Evolutionary conservation across 2,888 invertebrate species (phyloP).

Genomic region (Drosophila picticornis): DNA sequence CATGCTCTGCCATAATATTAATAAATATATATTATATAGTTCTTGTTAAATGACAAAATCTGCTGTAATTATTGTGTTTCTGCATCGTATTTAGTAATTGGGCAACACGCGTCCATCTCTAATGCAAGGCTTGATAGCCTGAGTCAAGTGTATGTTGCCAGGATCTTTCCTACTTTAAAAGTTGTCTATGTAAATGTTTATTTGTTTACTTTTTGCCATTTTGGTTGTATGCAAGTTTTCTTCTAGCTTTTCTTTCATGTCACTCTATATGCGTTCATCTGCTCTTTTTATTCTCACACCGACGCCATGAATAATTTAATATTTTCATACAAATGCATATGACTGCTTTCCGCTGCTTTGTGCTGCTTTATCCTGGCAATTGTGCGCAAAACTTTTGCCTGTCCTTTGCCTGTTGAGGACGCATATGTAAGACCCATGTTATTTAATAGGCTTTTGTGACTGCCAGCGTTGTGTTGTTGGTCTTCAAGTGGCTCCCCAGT

Average conservation of each 20-base stretch:
- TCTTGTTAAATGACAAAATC: not conserved
- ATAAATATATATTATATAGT: too few species aligned
- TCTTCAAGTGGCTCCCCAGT: conserved; percentile 37
- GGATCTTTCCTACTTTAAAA: conserved; percentile 20
- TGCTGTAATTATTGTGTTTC: not conserved
- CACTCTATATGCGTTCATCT: conserved; percentile 26
- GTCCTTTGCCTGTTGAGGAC: conserved; percentile 41
- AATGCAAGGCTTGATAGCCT: conserved; percentile 1
- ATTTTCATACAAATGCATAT: conserved; percentile 64
- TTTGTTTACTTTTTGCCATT: conserved; percentile 80
- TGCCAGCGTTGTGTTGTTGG: conserved; percentile 17
- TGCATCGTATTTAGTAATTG: not conserved
- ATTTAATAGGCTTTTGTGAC: conserved; percentile 78
- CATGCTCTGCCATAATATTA: too few species aligned
- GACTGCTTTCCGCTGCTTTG: conserved; percentile 35
- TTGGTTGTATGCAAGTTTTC: conserved; percentile 66
- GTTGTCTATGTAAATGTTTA: conserved; percentile 62
- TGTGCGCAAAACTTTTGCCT: conserved; percentile 66
- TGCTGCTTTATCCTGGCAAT: conserved; percentile 68
- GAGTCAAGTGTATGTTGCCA: conserved; percentile 35
- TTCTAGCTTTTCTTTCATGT: conserved; percentile 41
- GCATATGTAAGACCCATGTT: conserved; percentile 74
- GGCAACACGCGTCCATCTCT: conserved; percentile 18
- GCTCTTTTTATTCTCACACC: conserved; percentile 21
- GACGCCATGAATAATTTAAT: conserved; percentile 65